These are phyloP conservation scores for Pseudomyrmex cubaensis DNA, from an alignment of 1,140 invertebrate genomes.

Conservation along the genomic window DNA sequence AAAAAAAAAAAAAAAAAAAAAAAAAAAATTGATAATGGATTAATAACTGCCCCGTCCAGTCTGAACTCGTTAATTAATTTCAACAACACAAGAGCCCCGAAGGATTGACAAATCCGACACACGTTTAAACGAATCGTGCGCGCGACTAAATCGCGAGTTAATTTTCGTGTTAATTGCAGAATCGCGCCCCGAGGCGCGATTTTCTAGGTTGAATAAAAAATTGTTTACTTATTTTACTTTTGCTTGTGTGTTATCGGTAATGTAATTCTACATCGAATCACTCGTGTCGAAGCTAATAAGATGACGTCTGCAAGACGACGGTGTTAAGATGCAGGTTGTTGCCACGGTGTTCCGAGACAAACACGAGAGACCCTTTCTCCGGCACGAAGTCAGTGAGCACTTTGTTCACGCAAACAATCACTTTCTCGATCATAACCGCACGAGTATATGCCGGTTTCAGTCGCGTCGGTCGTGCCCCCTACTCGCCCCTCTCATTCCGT, in stretches of 20 bases:
- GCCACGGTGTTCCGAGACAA: neutral
- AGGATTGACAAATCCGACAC: constrained; percentile 46
- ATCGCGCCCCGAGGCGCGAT: neutral
- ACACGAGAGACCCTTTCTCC: constrained; percentile 41
- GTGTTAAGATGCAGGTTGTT: constrained; percentile 6
- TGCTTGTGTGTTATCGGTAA: neutral
- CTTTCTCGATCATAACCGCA: constrained; percentile 79
- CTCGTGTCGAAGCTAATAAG: neutral
- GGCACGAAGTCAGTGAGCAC: constrained; percentile 78
- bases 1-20: too few relatives aligned
- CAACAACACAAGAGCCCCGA: constrained; percentile 29
- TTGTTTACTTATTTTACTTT: neutral
- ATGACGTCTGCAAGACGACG: neutral
- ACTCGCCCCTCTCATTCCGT: constrained; percentile 41
- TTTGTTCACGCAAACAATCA: constrained; percentile 81
- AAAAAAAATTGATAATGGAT: constrained; percentile 66
- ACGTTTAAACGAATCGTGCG: neutral
- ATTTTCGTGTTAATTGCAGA: constrained; percentile 50
- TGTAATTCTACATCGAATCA: neutral
- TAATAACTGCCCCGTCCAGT: constrained; percentile 53
- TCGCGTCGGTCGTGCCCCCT: constrained; percentile 13
- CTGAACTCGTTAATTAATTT: constrained; percentile 63
- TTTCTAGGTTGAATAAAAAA: neutral
- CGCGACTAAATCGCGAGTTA: constrained; percentile 20
- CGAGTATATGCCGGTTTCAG: constrained; percentile 50